phyloP scores from a whole-genome alignment of 2,113 vertebrate genomes.

The Pluvianellus socialis region DNA sequence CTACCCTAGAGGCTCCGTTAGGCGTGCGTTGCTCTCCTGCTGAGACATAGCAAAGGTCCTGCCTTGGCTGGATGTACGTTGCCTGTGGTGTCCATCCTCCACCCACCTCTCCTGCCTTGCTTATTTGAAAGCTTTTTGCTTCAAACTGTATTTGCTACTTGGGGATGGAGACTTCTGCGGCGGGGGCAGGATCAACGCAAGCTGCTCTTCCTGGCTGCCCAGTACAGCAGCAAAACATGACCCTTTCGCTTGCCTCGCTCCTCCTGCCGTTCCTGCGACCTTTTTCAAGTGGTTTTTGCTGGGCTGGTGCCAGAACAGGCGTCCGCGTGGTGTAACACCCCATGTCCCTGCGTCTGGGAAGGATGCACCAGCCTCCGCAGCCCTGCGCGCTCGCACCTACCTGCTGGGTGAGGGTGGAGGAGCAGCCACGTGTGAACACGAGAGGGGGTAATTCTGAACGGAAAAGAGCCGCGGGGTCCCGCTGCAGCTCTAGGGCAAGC shows the following conservation, averaged over 20 bases:
- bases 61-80: neutral
- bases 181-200: neutral
- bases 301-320: neutral
- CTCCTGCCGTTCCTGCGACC: neutral
- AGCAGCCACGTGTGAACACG: neutral
- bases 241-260: neutral
- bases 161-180: neutral
- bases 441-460: neutral
- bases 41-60: neutral
- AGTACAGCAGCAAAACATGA: neutral
- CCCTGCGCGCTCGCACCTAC: accelerated
- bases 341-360: neutral
- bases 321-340: accelerated
- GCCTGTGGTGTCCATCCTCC: neutral
- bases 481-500: neutral
- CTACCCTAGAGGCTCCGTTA: neutral
- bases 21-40: neutral
- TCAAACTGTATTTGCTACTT: neutral
- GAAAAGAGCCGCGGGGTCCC: neutral
- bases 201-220: neutral
- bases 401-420: accelerated
- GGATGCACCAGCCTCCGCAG: neutral
- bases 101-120: neutral
- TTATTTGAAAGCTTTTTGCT: neutral
- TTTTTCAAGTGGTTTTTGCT: neutral